Evolutionary conservation across 2,888 invertebrate genomes (phyloP), one percentile per base, ranked within the genome.

Genomic region (Operophtera brumata): DNA sequence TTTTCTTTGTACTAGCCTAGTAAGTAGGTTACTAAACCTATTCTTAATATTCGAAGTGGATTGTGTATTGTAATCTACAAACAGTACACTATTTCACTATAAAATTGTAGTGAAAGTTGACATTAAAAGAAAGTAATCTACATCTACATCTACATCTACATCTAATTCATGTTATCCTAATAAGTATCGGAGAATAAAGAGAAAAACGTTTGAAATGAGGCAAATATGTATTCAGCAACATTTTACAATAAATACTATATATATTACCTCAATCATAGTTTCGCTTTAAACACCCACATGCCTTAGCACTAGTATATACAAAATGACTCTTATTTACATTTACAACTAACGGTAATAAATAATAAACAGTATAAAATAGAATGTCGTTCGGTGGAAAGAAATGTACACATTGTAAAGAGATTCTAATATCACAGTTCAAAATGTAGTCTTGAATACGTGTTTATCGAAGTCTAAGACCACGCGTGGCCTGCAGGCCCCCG

Each of bases 351-450:
- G 70, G 71, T 77, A 86, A 87, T 86, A 87, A 86, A 86, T 86
- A 86, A 77, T 65, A 78, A 78, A 78, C 75, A 77, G 62, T 72
- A 66, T 64, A 65, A 65, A 68, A 66, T 71, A 61, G 62, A 64
- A 65, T 61, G 70, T 67, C 69, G 63, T 64, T 86, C 86, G 87
- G 87, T 86, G 87, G 86, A 84, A 73, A 57, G 42, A 76, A 71
- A 75, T 73, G 62, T 75, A 78, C 71, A 75, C 50, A 57, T 55
- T 53, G 36, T 48, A 50, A 39, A 46, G 60, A 65, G 65, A 62
- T 61, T 62, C 79, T 83, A 85, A 84, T 89, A 89, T 86, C 81
- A 81, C 89, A 90, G 88, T 77, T 87, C 69, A 88, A 69, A 90
- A 84, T 67, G 84, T 80, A 80, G 89, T 88, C 78, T 87, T 88